A percentile compares a stretch with the other conserved stretches of the same genome.
Conservation (phyloP, 2,888 invertebrate species). For the Drosophila gaucha region DNA sequence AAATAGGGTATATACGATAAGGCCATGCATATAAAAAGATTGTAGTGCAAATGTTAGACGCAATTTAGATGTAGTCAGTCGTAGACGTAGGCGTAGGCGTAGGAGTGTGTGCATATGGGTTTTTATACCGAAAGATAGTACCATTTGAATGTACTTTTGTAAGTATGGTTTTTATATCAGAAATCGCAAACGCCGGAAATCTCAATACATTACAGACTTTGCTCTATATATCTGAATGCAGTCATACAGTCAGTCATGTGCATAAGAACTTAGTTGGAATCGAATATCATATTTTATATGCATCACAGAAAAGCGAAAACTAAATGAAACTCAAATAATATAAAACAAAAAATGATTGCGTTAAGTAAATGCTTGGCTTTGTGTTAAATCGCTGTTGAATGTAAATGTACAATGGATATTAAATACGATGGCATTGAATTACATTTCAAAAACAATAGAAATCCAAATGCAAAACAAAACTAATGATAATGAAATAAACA, state of each 20-base stretch:
- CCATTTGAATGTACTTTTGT: constrained; percentile 26
- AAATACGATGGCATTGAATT: constrained; percentile 56
- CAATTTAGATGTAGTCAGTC: constrained; percentile 53
- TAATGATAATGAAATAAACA: constrained; percentile 54
- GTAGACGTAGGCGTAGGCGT: constrained; percentile 40
- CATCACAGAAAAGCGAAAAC: constrained; percentile 27
- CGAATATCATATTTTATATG: constrained; percentile 31
- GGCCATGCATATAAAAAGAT: constrained; percentile 36
- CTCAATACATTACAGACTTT: constrained; percentile 23
- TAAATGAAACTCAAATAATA: constrained; percentile 38
- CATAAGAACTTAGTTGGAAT: constrained; percentile 26
- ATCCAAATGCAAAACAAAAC: constrained; percentile 40
- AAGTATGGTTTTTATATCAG: constrained; percentile 24
- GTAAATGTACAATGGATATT: constrained; percentile 79
- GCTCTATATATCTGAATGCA: constrained; percentile 12
- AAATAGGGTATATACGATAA: constrained; percentile 23
- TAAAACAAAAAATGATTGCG: constrained; percentile 21
- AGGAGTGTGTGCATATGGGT: constrained; percentile 18
- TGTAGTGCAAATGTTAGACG: constrained; percentile 69
- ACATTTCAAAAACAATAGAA: constrained; percentile 31
- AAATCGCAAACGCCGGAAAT: constrained; percentile 11
- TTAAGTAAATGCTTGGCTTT: constrained; percentile 83
- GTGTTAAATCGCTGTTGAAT: constrained; percentile 85
- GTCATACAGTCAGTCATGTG: constrained; percentile 3
- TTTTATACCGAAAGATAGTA: constrained; percentile 12